Conservation (phyloP, 2,113 vertebrate genomes). For the Lethenteron camtschaticum region DNA sequence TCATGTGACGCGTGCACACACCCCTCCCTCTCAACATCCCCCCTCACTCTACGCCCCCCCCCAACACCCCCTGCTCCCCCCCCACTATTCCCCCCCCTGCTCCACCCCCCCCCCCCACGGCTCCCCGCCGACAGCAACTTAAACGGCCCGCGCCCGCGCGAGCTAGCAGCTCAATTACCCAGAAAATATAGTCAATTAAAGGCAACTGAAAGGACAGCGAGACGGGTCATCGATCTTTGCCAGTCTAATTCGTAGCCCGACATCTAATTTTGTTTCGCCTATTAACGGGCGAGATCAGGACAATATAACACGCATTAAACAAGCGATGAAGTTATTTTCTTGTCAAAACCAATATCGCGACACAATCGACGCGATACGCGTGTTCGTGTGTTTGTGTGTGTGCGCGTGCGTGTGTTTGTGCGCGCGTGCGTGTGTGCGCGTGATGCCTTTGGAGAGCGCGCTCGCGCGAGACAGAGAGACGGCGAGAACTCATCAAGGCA, state of each 20-base stretch:
- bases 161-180: constrained; percentile 82
- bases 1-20: too few species aligned
- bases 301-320: constrained; percentile 53
- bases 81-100: too few species aligned
- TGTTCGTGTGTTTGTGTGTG: not conserved
- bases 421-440: not conserved
- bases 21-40: too few species aligned
- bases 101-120: too few species aligned
- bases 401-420: not conserved
- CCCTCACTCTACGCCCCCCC: too few species aligned
- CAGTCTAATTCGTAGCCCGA: constrained; percentile 58
- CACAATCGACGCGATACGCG: constrained; percentile 15
- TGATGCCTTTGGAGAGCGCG: not conserved
- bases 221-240: constrained; percentile 69
- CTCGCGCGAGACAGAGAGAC: too few species aligned
- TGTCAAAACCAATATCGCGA: constrained; percentile 57
- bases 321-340: constrained; percentile 55
- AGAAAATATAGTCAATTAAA: constrained; percentile 80
- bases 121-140: too few species aligned
- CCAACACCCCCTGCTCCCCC: too few species aligned
- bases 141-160: too few species aligned
- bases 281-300: constrained; percentile 35
- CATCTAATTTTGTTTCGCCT: constrained; percentile 64
- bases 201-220: constrained; percentile 53
- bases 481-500: too few species aligned